Evolutionary conservation across 1,140 invertebrate species (phyloP).

Genomic region (Nixonia krombeini): DNA sequence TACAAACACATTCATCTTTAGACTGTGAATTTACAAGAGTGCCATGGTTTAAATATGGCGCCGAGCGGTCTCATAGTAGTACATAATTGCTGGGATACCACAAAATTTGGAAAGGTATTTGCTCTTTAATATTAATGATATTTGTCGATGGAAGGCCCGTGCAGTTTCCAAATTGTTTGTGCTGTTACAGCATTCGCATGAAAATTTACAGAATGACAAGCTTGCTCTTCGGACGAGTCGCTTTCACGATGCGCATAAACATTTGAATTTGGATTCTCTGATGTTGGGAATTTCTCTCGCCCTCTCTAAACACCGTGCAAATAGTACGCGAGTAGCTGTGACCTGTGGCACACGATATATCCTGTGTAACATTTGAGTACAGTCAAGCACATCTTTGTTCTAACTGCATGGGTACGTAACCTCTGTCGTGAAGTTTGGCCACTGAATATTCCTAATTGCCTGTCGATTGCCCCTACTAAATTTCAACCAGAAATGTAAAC

Average conservation of each 20-base stretch:
- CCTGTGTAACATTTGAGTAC: neutral
- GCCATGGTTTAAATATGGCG: no score
- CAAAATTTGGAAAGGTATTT: no score
- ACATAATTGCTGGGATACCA: no score
- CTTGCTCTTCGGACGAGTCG: neutral
- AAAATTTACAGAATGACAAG: constrained; percentile 1
- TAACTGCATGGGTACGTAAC: neutral
- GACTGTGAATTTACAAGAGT: no score
- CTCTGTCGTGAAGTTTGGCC: neutral
- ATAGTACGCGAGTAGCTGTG: neutral
- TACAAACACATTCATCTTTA: no score
- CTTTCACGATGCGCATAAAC: neutral
- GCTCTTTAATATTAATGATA: no score
- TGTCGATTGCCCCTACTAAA: neutral
- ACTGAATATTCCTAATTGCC: neutral
- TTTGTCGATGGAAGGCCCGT: neutral
- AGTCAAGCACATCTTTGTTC: neutral
- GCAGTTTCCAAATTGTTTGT: neutral
- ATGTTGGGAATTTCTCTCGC: neutral
- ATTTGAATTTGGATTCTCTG: neutral
- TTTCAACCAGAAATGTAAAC: no score
- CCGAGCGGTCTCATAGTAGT: no score
- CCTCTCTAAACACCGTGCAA: neutral
- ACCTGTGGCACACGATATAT: neutral
- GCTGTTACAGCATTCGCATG: neutral